Conservation (phyloP, 2,113 vertebrate species). For the Xenopus borealis region DNA sequence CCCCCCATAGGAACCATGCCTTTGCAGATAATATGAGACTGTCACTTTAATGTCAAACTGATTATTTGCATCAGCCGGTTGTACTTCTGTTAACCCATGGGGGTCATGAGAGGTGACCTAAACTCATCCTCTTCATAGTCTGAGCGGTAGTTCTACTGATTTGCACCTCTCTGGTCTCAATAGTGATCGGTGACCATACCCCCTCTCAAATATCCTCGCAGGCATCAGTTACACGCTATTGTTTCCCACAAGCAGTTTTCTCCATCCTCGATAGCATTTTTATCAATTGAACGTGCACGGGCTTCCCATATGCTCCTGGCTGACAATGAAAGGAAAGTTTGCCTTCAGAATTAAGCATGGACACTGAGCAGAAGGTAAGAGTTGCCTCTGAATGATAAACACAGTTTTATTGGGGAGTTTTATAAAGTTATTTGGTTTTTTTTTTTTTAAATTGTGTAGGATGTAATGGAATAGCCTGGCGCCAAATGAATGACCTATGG, state of each 20-base stretch:
- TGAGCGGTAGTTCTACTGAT: conserved; percentile 15
- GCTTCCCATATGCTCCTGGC: neutral
- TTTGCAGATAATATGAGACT: too few relatives aligned
- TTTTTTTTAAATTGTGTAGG: neutral
- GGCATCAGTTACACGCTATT: conserved; percentile 25
- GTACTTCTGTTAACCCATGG: too few relatives aligned
- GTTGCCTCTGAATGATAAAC: neutral
- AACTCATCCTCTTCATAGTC: neutral
- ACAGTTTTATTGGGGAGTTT: too few relatives aligned
- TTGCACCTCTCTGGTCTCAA: conserved; percentile 5
- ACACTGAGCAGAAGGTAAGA: conserved; percentile 20
- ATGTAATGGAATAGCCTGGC: too few relatives aligned
- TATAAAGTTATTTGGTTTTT: too few relatives aligned
- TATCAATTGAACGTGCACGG: neutral
- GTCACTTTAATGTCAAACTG: too few relatives aligned
- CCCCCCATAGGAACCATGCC: too few relatives aligned
- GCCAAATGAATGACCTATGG: neutral
- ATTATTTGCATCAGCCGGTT: too few relatives aligned
- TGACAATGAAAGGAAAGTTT: neutral
- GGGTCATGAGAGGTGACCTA: too few relatives aligned
- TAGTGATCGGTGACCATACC: neutral
- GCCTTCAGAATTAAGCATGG: conserved; percentile 1
- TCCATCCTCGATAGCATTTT: neutral
- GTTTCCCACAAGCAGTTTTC: neutral
- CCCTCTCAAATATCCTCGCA: conserved; percentile 8